Base-by-base conservation (phyloP, 1,140 invertebrate genomes). In the Dinothrombium tinctorium region DNA sequence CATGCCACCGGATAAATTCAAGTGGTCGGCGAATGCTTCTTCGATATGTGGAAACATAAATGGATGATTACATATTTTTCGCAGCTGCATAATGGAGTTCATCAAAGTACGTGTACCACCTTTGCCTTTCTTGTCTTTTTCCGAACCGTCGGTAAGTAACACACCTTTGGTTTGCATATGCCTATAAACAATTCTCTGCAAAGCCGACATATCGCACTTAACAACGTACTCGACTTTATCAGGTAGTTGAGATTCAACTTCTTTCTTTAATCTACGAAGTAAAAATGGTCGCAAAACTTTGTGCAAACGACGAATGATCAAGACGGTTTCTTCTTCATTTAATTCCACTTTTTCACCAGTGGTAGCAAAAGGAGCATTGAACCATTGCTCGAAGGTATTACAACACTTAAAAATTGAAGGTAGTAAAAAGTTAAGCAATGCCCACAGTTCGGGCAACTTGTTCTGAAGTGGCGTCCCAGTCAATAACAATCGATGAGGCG, bases 11-110 rank as follows among this genome's bases (percentile, higher is more conserved):
- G 49, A 44, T 42, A 56, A 55, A 7, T 78, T 79, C 40, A 79
- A 64, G 52, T 90, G 81, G 52, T 89, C 81, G 54, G 80, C 81
- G 61, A 90, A 83, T 54, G 89, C 90, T 58, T 96, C 86, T 61
- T 98, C 92, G 50, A 98, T 92, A 53, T 84, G 79, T 61, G 82
- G 79, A 63, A 96, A 98, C 79, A 98, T 92, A 61, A 96, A 98
- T 2, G 92, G 92, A 69, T 98, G 92, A 63, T 98, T 98, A 60
- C 90, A 96, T 24, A 98, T 70, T 63, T 98, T 98, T 38, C 90
- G 66, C 46, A 98, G 60, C 59, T 98, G 92, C 49, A 98, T 90
- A 52, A 98, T 92, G 0, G 89, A 95, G 58, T 98, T 98, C 87
- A 95, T 95, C n/a, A 98, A 64, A 4, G 87, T 82, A 59, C 90